These are phyloP conservation scores for Urophycis tenuis DNA, from an alignment of 2,797 vertebrate genomes.

Conservation along the genomic window DNA sequence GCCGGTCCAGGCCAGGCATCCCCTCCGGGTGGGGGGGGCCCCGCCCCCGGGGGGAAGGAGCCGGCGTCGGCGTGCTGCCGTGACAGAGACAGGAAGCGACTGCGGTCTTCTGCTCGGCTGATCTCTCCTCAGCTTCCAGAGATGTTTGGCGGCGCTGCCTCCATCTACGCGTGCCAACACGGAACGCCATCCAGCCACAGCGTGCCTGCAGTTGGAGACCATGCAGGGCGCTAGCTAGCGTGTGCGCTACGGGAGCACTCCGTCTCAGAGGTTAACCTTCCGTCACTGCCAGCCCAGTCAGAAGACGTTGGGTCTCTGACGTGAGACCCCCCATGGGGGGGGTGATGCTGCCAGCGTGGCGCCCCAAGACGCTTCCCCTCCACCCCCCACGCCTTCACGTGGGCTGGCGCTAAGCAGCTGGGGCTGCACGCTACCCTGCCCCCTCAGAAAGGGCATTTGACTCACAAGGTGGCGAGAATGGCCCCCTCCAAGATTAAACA, in stretches of 20 bases:
- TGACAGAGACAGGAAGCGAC: constrained; percentile 57
- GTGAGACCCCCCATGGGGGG: no score
- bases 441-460: background rate
- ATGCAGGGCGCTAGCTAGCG: no score
- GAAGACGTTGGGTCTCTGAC: no score
- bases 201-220: background rate
- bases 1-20: constrained; percentile 26
- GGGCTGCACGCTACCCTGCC: background rate
- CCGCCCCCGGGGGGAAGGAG: constrained; percentile 28
- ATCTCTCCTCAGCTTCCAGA: constrained; percentile 45
- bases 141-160: constrained; percentile 44
- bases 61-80: constrained; percentile 40
- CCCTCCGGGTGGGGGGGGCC: constrained; percentile 9
- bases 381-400: no score
- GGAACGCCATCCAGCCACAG: background rate
- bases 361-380: no score
- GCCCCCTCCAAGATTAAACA: background rate
- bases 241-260: no score
- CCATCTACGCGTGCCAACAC: background rate
- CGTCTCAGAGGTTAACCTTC: no score
- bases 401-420: no score
- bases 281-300: no score
- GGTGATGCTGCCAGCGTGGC: no score
- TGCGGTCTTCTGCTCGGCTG: constrained; percentile 51
- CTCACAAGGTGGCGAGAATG: no score